These are phyloP conservation scores for Pseudoips prasinana DNA, from an alignment of 2,888 invertebrate species.

Conservation along the genomic window DNA sequence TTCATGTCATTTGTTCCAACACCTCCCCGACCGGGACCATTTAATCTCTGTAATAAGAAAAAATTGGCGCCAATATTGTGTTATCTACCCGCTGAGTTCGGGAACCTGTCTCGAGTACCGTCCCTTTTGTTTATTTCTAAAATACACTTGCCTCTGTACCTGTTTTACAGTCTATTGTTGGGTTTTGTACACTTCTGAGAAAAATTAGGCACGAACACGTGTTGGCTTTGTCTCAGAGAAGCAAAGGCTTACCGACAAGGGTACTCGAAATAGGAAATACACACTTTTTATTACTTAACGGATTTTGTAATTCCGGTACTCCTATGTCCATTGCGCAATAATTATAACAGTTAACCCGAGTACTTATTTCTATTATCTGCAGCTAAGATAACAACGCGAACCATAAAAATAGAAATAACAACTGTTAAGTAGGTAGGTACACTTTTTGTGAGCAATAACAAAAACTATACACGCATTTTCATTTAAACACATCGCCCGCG, in stretches of 20 bases:
- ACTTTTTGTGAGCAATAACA: too few relatives aligned
- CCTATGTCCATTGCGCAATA: conserved; percentile 11
- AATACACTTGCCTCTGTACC: conserved; percentile 64
- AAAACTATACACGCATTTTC: too few relatives aligned
- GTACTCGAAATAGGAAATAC: conserved; percentile 21
- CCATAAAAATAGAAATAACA: too few relatives aligned
- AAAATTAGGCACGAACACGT: conserved; percentile 60
- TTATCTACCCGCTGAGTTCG: conserved; percentile 48
- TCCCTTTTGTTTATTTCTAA: conserved; percentile 52
- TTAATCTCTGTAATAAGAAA: conserved; percentile 53
- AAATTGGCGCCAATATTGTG: conserved; percentile 73
- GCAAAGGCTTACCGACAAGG: conserved; percentile 24
- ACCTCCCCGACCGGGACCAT: conserved; percentile 50
- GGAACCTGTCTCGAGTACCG: conserved; percentile 56
- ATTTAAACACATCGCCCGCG: too few relatives aligned
- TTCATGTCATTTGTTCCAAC: conserved; percentile 72
- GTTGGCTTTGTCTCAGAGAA: conserved; percentile 45
- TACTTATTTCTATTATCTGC: too few relatives aligned
- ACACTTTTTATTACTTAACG: conserved; percentile 20
- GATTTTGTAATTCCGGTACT: conserved; percentile 24
- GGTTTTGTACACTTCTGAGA: conserved; percentile 42
- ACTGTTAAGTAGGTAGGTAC: too few relatives aligned
- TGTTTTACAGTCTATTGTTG: conserved; percentile 52
- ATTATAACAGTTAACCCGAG: conserved; percentile 1
- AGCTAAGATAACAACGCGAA: too few relatives aligned